These are phyloP conservation scores for Salminus brasiliensis DNA, from an alignment of 2,113 vertebrate genomes.

Conservation along the genomic window DNA sequence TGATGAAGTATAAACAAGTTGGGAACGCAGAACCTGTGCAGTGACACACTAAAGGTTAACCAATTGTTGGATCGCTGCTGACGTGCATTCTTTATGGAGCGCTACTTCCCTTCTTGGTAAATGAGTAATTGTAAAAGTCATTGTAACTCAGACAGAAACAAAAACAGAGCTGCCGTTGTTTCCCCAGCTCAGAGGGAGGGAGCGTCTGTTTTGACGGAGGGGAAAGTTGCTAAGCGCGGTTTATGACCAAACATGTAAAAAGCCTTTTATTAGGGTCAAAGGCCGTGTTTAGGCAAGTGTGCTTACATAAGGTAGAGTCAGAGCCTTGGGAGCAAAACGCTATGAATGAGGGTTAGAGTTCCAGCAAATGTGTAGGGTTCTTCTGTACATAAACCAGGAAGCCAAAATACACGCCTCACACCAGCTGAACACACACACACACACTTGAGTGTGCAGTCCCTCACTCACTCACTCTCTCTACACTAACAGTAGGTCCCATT, in stretches of 20 bases:
- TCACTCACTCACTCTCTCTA: neutral
- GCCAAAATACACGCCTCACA: slow-evolving; percentile 36
- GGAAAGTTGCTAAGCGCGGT: slow-evolving; percentile 22
- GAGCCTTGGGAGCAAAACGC: neutral
- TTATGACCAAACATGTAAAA: slow-evolving; percentile 31
- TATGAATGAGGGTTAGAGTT: slow-evolving; percentile 21
- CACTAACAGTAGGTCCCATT: slow-evolving; percentile 2
- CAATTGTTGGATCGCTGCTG: neutral
- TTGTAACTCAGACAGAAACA: slow-evolving; percentile 20
- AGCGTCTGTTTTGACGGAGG: slow-evolving; percentile 29
- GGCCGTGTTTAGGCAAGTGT: neutral
- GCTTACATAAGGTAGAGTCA: neutral
- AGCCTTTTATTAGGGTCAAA: slow-evolving; percentile 10
- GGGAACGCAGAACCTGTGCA: no score
- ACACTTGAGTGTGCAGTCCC: neutral
- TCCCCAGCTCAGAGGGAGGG: slow-evolving; percentile 1
- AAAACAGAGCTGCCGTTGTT: slow-evolving; percentile 50
- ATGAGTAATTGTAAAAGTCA: slow-evolving; percentile 37
- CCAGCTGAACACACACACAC: slow-evolving; percentile 34
- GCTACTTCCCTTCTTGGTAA: slow-evolving; percentile 1
- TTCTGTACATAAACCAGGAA: slow-evolving; percentile 30
- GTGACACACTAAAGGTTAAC: neutral
- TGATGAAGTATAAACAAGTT: no score
- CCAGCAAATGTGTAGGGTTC: slow-evolving; percentile 13
- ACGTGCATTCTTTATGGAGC: neutral